Conservation (phyloP, 1,140 invertebrate genomes). For the Drosophila quadrilineata region DNA sequence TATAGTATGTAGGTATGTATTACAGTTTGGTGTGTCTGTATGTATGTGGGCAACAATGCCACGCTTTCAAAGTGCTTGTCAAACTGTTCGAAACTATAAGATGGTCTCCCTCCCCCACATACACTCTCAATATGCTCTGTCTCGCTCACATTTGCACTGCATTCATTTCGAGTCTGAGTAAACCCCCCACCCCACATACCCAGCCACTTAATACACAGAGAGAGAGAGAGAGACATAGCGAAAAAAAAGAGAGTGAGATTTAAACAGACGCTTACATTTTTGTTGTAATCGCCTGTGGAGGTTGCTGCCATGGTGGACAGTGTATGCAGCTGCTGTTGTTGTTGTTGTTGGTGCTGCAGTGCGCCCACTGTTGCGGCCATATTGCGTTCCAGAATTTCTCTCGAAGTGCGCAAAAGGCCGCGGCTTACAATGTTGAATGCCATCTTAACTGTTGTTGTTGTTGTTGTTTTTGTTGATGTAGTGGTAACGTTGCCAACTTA, state of each 20-base stretch:
- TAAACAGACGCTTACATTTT: conserved; percentile 59
- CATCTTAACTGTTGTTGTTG: conserved; percentile 39
- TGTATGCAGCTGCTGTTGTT: too few relatives aligned
- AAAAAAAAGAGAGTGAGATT: too few relatives aligned
- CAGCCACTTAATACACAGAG: conserved; percentile 17
- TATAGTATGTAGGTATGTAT: not conserved
- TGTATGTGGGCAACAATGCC: not conserved
- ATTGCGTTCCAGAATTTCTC: conserved; percentile 79
- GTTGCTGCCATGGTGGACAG: conserved; percentile 47
- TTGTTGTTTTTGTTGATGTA: conserved; percentile 26
- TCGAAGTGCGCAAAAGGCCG: conserved; percentile 74
- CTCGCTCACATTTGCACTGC: conserved; percentile 16
- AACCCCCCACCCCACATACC: conserved; percentile 24
- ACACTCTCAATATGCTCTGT: not conserved
- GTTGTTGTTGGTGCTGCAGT: conserved; percentile 41
- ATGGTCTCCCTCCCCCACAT: not conserved
- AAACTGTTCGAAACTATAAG: conserved; percentile 12
- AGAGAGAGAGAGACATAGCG: not conserved
- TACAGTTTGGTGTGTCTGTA: not conserved
- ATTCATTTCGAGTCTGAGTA: conserved; percentile 18
- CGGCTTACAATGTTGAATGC: conserved; percentile 74
- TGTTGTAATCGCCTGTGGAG: conserved; percentile 50
- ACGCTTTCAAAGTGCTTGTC: conserved; percentile 12
- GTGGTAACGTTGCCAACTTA: conserved; percentile 16
- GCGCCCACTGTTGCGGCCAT: conserved; percentile 67